Percentiles rank a stretch among this genome's conserved stretches.
These are phyloP conservation scores for Eupithecia subumbrata DNA, from an alignment of 2,888 invertebrate species.

Conservation along the genomic window DNA sequence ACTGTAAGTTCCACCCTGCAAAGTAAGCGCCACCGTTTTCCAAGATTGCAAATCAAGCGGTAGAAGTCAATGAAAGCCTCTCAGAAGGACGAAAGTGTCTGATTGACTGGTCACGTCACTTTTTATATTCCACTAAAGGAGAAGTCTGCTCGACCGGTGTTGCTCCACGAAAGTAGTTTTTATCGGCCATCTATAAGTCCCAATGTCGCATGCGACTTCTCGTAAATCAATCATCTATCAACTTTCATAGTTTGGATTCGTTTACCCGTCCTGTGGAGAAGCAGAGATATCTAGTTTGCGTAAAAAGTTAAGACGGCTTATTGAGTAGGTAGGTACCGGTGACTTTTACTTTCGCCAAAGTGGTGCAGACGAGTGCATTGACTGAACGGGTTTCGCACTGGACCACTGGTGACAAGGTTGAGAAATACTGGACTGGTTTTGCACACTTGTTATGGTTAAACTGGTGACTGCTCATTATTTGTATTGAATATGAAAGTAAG, in stretches of 20 bases:
- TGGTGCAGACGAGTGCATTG: conserved; percentile 61
- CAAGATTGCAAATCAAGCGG: conserved; percentile 46
- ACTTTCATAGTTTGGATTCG: conserved; percentile 48
- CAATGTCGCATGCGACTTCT: conserved; percentile 32
- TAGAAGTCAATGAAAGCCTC: conserved; percentile 45
- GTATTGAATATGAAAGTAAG: conserved; percentile 4
- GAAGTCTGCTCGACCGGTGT: conserved; percentile 25
- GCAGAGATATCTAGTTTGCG: conserved; percentile 35
- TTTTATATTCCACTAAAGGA: conserved; percentile 57
- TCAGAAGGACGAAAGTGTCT: conserved; percentile 59
- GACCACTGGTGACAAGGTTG: conserved; percentile 81
- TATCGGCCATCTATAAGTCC: conserved; percentile 35
- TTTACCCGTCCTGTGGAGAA: conserved; percentile 41
- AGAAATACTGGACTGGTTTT: conserved; percentile 68
- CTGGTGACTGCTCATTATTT: neutral
- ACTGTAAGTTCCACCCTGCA: neutral
- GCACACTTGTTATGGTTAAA: conserved; percentile 54
- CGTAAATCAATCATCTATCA: conserved; percentile 56
- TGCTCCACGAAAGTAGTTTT: conserved; percentile 43
- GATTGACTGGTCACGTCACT: conserved; percentile 53
- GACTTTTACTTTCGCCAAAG: conserved; percentile 80
- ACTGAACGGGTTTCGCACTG: conserved; percentile 73
- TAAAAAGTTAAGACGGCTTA: conserved; percentile 37
- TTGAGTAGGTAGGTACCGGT: conserved; percentile 38
- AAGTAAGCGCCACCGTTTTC: conserved; percentile 15